Evolutionary conservation across 1,140 invertebrate species (phyloP), one percentile per base, ranked within the genome.

Genomic region (Halyomorpha halys): DNA sequence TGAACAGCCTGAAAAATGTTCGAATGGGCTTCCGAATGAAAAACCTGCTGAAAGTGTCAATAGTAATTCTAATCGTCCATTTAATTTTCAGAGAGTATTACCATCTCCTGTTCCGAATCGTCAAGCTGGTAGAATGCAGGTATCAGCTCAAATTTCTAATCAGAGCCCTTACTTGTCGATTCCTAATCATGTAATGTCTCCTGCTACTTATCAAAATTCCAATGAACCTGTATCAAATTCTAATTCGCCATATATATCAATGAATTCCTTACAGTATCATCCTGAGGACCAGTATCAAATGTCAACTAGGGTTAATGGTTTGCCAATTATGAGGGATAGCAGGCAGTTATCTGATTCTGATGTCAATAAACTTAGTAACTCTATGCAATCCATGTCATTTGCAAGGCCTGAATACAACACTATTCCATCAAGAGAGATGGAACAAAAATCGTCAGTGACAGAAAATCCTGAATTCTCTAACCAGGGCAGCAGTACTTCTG

Each of bases 101-200:
- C 62, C 62, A 56, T 67, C 66, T 27, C 66, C 66, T 25, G 49
- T 64, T n/a, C 65, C 61, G 1, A 45, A 51, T 30, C 54, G 65
- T 18, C 64, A 65, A 56, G 47, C 19, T 49, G 18, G 23, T 19
- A 56, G 63, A 44, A 11, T 65, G 15, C 60, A 62, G 30, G 15
- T 19, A n/a, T 45, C 34, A 56, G 44, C 65, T 25, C 53, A 56
- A 27, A 56, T 56, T 21, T 21, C 53, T 5, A 56, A 56, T 15
- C 53, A 56, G 23, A 56, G 23, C 14, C 53, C 53, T 13, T 56
- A 56, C 23, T n/a, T 56, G 21, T 56, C 19, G 27, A 21, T 39
- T 39, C 34, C 34, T 39, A 39, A 39, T 9, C 34, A 39, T 39
- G 34, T 39, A 11, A 39, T 39, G 34, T 39, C 34, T 11, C 1